Conservation (phyloP, 35 echinoderm and acorn worm species). For the Ptychodera flava region DNA sequence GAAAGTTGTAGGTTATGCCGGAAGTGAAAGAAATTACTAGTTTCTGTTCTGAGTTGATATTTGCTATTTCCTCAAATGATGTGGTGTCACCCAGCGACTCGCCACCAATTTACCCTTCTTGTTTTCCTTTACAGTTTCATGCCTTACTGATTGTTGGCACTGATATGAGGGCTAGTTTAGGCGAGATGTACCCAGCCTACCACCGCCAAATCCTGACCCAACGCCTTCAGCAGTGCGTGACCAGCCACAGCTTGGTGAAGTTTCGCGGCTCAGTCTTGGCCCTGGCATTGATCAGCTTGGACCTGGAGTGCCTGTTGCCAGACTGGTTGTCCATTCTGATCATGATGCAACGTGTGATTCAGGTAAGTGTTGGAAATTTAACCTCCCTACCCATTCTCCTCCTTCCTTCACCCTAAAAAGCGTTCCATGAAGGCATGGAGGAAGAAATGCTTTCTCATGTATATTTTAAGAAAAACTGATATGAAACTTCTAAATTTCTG, state of each 20-base stretch:
- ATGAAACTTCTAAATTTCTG: no score
- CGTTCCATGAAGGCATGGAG: no score
- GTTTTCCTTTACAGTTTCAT: constrained; percentile 69
- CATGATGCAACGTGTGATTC: constrained; percentile 64
- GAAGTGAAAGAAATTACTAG: neutral
- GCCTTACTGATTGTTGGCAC: constrained; percentile 63
- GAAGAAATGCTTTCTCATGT: no score
- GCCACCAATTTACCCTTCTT: no score
- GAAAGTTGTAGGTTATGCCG: constrained; percentile 3
- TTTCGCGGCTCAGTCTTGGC: constrained; percentile 77
- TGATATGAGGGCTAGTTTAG: constrained; percentile 58
- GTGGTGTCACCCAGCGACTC: no score
- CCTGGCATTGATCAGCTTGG: constrained; percentile 76
- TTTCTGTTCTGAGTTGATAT: neutral
- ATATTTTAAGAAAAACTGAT: no score
- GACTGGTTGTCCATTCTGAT: constrained; percentile 81
- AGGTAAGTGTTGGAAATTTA: no score
- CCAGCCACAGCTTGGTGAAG: constrained; percentile 54
- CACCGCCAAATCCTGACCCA: constrained; percentile 78
- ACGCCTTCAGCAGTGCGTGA: constrained; percentile 54
- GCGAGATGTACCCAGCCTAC: constrained; percentile 77
- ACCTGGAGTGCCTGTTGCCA: constrained; percentile 71
- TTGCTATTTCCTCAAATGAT: neutral
- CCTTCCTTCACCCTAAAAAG: neutral
- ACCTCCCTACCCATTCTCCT: neutral